A percentile compares a stretch with the other conserved stretches of the same genome.
Conservation (phyloP, 2,797 vertebrate species). For the Helicolenus hilgendorfi region DNA sequence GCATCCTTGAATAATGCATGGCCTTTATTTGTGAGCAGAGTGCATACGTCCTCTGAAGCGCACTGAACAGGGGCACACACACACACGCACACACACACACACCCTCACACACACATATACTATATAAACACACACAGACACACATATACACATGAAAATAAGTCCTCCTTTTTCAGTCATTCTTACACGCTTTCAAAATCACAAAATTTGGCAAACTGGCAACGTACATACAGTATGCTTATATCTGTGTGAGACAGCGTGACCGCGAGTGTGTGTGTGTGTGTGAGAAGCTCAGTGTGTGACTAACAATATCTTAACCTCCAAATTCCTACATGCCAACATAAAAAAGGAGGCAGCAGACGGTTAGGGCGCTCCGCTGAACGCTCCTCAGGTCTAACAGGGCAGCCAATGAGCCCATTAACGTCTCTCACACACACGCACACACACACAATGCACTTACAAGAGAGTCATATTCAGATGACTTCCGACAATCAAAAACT, state of each 20-base stretch:
- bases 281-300: background rate
- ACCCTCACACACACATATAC: background rate
- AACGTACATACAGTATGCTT: background rate
- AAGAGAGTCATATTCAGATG: background rate
- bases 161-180: background rate
- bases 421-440: background rate
- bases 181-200: slow-evolving; percentile 8
- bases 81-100: slow-evolving; percentile 3
- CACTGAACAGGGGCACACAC: slow-evolving; percentile 17
- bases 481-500: slow-evolving; percentile 19
- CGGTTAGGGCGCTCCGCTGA: background rate
- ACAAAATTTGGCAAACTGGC: background rate
- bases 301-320: background rate
- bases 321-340: background rate
- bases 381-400: slow-evolving; percentile 1
- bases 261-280: background rate
- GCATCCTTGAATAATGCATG: slow-evolving; percentile 84
- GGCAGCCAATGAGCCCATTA: slow-evolving; percentile 34
- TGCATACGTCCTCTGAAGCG: slow-evolving; percentile 73
- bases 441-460: background rate
- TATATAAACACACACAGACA: background rate
- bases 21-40: slow-evolving; percentile 79
- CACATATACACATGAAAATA: background rate
- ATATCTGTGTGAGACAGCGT: background rate
- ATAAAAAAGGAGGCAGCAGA: slow-evolving; percentile 1